Evolutionary conservation across 2,113 vertebrate genomes (phyloP).

Genomic region (Pantherophis guttatus): DNA sequence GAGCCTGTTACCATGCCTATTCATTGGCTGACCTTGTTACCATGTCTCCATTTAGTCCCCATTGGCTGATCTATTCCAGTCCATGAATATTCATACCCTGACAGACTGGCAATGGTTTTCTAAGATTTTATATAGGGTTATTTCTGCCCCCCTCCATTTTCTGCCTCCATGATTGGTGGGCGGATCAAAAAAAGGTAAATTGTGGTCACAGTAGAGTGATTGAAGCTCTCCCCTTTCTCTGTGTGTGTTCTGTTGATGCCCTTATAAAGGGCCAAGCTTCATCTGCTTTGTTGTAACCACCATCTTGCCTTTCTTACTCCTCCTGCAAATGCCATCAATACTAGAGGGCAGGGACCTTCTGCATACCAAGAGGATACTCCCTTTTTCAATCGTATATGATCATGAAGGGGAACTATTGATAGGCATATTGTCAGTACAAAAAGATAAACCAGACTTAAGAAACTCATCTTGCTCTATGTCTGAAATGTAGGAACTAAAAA

Average conservation of each 20-base stretch:
- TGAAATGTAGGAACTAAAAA: neutral
- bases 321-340: neutral
- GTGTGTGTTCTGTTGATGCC: neutral
- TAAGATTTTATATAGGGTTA: neutral
- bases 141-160: neutral
- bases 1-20: too few relatives aligned
- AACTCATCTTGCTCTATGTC: neutral
- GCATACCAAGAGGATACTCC: neutral
- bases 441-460: neutral
- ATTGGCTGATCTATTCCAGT: too few relatives aligned
- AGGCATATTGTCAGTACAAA: neutral
- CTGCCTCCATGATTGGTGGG: neutral
- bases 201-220: neutral
- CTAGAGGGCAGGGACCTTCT: neutral
- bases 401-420: neutral
- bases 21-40: too few relatives aligned
- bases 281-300: neutral
- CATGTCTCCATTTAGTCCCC: too few relatives aligned
- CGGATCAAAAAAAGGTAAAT: neutral
- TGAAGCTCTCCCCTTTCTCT: neutral
- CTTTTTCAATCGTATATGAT: neutral
- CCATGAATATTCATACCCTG: too few relatives aligned
- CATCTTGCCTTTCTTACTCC: neutral
- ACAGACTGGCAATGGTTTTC: neutral
- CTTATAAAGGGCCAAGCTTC: neutral